Evolutionary conservation across 2,797 vertebrate species (phyloP).

Genomic region (Salarias fasciatus): DNA sequence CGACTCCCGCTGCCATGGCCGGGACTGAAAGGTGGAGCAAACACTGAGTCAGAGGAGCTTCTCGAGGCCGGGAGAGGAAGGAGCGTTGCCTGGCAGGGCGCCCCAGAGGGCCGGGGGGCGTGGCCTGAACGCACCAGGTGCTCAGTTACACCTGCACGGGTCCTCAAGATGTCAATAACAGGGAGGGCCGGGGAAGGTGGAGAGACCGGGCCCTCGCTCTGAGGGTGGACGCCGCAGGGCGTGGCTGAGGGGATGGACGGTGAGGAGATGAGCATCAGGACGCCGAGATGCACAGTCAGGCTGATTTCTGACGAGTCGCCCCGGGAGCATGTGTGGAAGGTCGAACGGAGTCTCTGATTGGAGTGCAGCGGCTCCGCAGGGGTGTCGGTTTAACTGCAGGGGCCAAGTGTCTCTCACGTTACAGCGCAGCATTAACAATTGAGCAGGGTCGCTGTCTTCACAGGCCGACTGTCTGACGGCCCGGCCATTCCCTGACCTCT

Average conservation of each 20-base stretch:
- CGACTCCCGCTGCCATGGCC: conserved; percentile 91
- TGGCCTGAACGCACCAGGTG: conserved; percentile 28
- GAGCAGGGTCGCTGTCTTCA: conserved; percentile 28
- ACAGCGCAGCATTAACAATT: conserved; percentile 52
- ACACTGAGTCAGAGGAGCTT: conserved; percentile 55
- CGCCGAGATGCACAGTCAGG: no score
- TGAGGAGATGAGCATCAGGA: no score
- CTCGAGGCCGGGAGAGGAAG: neutral
- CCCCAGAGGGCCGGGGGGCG: conserved; percentile 45
- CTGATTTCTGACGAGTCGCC: no score
- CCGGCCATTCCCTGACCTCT: conserved; percentile 33
- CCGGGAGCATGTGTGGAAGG: no score
- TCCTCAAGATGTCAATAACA: no score
- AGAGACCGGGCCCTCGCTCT: no score
- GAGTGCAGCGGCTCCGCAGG: conserved; percentile 23
- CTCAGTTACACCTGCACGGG: conserved; percentile 55
- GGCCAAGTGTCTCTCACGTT: conserved; percentile 51
- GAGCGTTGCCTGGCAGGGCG: conserved; percentile 55
- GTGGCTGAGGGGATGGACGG: no score
- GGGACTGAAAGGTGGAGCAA: conserved; percentile 77
- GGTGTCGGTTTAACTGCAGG: conserved; percentile 44
- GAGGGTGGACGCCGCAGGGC: no score
- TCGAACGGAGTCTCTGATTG: no score
- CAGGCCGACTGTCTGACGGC: conserved; percentile 43
- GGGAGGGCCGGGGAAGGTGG: no score